Evolutionary conservation across 2,797 vertebrate genomes (phyloP), one percentile per base, ranked within the genome.

Genomic region (Sphenopsis melanotis): DNA sequence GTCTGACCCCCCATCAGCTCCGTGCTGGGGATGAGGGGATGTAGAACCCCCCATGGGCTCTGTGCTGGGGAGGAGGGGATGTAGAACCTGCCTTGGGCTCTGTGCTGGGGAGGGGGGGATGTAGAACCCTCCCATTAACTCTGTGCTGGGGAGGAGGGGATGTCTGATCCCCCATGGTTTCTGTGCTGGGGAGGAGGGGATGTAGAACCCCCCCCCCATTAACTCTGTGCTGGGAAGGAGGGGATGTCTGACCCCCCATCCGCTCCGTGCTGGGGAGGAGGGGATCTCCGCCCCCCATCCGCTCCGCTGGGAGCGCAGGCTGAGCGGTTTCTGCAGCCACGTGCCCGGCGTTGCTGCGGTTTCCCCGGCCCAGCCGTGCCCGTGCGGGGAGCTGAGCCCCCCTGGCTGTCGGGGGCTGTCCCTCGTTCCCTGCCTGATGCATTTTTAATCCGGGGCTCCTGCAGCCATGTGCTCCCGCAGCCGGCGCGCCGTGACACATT

Each of bases 241-340:
- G 46, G 22, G 46, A 23, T 46, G 22, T 46, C 7, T 4, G 23
- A 7, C 13, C 23, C 46, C 23, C 46, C 46, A 46, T 24, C 4
- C 4, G 46, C 23, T 47, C 46, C 23, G 10, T 26, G 46, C 14
- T 10, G 9, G 47, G 47, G 3, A 50, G 15, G 49, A 11, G 47
- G 47, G 15, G 26, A 21, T 34, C 66, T 13, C 1, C 12, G 2
- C 8, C 14, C n/a, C 23, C 2, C 11, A 3, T 11, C 27, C 0
- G 18, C 50, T 12, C 37, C 41, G 2, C 1, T 4, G 42, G 16
- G 41, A 11, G 17, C 0, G 10, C 3, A 17, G 56, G 8, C 44
- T 5, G 15, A 30, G 76, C 1, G 3, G 10, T 77, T 60, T 44
- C 76, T 10, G 22, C 22, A 10, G 68, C 63, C 24, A 0, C 4